Percentiles rank a stretch among this genome's conserved stretches.
Evolutionary conservation across 2,888 invertebrate species (phyloP).

Genomic region (Dascillus cervinus): DNA sequence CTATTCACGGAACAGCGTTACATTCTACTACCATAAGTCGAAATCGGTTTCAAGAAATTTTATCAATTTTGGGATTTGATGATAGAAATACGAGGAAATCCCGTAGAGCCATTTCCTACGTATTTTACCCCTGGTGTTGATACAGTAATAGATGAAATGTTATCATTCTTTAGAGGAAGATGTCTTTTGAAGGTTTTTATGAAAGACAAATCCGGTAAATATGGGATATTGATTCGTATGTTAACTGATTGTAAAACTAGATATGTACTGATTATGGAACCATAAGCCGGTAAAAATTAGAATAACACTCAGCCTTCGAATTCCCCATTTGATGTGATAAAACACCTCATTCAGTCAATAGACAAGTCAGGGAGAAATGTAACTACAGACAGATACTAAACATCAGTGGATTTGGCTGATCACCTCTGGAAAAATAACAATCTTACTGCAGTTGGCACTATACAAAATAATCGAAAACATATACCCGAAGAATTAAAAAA

Average conservation of each 20-base stretch:
- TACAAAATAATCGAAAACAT: neutral
- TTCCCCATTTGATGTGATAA: slow-evolving; percentile 1
- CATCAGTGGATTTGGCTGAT: slow-evolving; percentile 1
- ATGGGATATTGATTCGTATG: neutral
- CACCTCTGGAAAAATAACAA: neutral
- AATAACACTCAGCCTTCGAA: too few relatives aligned
- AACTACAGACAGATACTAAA: slow-evolving; percentile 1
- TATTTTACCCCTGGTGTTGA: neutral
- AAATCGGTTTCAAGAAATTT: neutral
- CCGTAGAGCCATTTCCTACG: neutral
- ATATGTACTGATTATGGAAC: slow-evolving; percentile 1
- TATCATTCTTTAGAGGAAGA: slow-evolving; percentile 1
- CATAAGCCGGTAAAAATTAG: too few relatives aligned
- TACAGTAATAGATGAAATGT: neutral
- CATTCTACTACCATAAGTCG: slow-evolving; percentile 1
- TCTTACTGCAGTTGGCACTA: slow-evolving; percentile 1
- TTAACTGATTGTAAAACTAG: neutral
- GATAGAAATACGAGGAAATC: neutral
- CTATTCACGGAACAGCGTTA: neutral
- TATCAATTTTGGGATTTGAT: slow-evolving; percentile 1
- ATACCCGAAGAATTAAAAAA: slow-evolving; percentile 1
- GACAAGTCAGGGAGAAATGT: slow-evolving; percentile 1
- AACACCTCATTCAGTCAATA: slow-evolving; percentile 1
- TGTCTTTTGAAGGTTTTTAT: slow-evolving; percentile 1
- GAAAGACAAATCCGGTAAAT: slow-evolving; percentile 1